phyloP scores from a whole-genome alignment of 2,797 vertebrate species.

The Ctenopoma kingsleyae region DNA sequence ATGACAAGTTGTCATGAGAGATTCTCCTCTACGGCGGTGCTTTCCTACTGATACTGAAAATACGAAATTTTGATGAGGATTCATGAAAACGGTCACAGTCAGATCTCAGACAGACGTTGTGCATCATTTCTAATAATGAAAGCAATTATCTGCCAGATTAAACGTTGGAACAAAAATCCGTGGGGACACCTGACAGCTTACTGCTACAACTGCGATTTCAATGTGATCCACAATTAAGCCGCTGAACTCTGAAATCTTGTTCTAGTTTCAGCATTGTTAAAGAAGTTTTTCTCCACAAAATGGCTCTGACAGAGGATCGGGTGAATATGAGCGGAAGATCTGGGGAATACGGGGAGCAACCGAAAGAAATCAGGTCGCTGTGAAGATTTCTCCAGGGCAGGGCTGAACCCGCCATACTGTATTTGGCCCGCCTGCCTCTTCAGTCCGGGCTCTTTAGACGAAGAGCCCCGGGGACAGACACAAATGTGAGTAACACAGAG shows the following conservation, averaged over 20 bases:
- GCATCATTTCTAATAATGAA: constrained; percentile 55
- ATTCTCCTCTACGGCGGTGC: constrained; percentile 9
- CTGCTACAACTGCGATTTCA: too few species aligned
- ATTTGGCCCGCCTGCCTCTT: constrained; percentile 67
- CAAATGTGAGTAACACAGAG: constrained; percentile 67
- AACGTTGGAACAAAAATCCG: constrained; percentile 37
- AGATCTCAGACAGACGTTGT: constrained; percentile 23
- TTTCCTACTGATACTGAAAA: constrained; percentile 37
- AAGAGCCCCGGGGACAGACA: constrained; percentile 61
- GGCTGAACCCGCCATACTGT: constrained; percentile 67
- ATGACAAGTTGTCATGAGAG: constrained; percentile 46
- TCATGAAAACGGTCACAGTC: constrained; percentile 34
- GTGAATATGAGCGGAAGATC: constrained; percentile 51
- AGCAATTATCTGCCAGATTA: constrained; percentile 60
- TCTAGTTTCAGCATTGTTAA: constrained; percentile 24
- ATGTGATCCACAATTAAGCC: not conserved
- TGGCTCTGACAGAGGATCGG: constrained; percentile 51
- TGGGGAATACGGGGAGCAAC: constrained; percentile 54
- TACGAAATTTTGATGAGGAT: constrained; percentile 45
- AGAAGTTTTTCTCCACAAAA: constrained; percentile 40
- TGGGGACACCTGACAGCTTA: constrained; percentile 14
- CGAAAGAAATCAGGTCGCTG: constrained; percentile 73
- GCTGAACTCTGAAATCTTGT: constrained; percentile 22
- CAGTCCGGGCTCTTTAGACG: constrained; percentile 58
- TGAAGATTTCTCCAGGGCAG: constrained; percentile 72